Percentiles rank a stretch among this genome's conserved stretches.
These are phyloP conservation scores for Orchesella flavescens DNA, from an alignment of 2,888 invertebrate genomes.

Conservation along the genomic window DNA sequence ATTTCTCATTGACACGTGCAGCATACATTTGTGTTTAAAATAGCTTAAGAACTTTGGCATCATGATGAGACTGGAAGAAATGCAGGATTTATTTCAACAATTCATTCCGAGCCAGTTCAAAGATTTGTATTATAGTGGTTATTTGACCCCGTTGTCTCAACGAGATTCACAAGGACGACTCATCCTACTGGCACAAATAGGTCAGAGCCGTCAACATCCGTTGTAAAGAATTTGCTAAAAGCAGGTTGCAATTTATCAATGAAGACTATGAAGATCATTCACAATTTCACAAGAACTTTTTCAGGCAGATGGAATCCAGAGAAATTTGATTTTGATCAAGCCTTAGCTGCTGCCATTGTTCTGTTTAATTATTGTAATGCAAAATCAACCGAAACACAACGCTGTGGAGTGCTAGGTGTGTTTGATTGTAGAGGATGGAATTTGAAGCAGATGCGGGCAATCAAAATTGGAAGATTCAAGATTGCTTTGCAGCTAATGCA, in stretches of 20 bases:
- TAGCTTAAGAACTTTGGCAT: constrained; percentile 23
- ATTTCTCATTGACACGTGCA: too few species aligned
- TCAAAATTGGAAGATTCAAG: constrained; percentile 21
- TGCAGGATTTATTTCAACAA: constrained; percentile 18
- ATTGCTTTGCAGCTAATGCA: constrained; percentile 8
- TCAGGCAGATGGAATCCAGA: constrained; percentile 13
- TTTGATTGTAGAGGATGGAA: constrained; percentile 2
- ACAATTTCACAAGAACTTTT: neutral
- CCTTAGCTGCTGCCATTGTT: constrained; percentile 14
- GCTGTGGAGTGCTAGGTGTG: constrained; percentile 6
- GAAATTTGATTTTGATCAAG: constrained; percentile 16
- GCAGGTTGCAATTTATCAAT: too few species aligned
- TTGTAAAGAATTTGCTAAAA: too few species aligned
- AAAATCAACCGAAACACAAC: constrained; percentile 1
- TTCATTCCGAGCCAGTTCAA: constrained; percentile 29
- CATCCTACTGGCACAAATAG: constrained; percentile 12
- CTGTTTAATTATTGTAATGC: constrained; percentile 17
- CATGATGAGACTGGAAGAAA: constrained; percentile 21
- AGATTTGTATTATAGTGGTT: constrained; percentile 10
- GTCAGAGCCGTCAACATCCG: neutral
- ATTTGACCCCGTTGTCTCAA: neutral
- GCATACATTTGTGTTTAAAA: too few species aligned
- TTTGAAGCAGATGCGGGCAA: neutral
- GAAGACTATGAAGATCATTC: too few species aligned
- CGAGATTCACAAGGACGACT: constrained; percentile 14